Percentiles rank a stretch among this genome's conserved stretches.
Evolutionary conservation across 1,140 invertebrate genomes (phyloP).

Genomic region (Drosophila yakuba): DNA sequence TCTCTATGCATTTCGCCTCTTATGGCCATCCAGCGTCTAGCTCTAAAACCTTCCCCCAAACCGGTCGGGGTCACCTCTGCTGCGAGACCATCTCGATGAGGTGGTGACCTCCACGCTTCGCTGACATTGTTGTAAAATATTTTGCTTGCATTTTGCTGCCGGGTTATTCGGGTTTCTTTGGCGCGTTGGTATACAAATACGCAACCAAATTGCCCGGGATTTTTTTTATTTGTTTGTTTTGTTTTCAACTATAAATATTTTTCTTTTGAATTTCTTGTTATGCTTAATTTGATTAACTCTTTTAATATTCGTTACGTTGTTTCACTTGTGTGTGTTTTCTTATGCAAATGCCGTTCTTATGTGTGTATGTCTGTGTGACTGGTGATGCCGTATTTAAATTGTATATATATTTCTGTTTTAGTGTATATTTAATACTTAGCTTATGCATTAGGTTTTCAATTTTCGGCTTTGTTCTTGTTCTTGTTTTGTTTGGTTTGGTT

Average conservation of each 20-base stretch:
- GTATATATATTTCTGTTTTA: slow-evolving; percentile 40
- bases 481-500: slow-evolving; percentile 12
- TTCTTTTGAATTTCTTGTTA: slow-evolving; percentile 53
- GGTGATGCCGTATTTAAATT: slow-evolving; percentile 57
- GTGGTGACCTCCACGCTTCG: slow-evolving; percentile 20
- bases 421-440: slow-evolving; percentile 77
- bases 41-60: slow-evolving; percentile 46
- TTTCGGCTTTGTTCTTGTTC: slow-evolving; percentile 45
- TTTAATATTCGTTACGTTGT: slow-evolving; percentile 80
- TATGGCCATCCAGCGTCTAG: slow-evolving; percentile 39
- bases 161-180: slow-evolving; percentile 47
- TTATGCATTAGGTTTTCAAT: slow-evolving; percentile 65
- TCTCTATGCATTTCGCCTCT: slow-evolving; percentile 58
- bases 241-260: slow-evolving; percentile 77
- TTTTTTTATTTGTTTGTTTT: slow-evolving; percentile 32
- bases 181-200: slow-evolving; percentile 78
- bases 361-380: slow-evolving; percentile 44
- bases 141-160: slow-evolving; percentile 52
- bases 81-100: background rate
- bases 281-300: slow-evolving; percentile 77
- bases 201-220: slow-evolving; percentile 54
- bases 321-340: slow-evolving; percentile 66
- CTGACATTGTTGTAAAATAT: slow-evolving; percentile 74
- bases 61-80: slow-evolving; percentile 23
- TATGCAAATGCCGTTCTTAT: slow-evolving; percentile 58